These are phyloP conservation scores for Chlorops oryzae DNA, from an alignment of 1,140 invertebrate species.

Conservation along the genomic window DNA sequence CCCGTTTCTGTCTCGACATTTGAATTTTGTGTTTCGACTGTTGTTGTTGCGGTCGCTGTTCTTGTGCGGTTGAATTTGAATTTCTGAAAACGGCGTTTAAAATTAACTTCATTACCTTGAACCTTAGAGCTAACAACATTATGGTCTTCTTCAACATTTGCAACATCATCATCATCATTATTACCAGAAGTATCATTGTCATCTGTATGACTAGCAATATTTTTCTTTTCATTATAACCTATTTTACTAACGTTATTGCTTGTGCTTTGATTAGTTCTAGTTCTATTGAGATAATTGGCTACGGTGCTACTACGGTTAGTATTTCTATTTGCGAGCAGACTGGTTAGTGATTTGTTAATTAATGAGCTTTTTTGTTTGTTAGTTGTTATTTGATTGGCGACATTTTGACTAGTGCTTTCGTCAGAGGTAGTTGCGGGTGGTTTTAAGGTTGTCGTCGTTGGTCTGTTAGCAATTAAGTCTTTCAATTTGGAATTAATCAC, in stretches of 20 bases:
- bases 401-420: constrained; percentile 1
- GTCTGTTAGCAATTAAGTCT: background rate
- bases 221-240: constrained; percentile 14
- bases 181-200: constrained; percentile 13
- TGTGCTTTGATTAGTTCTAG: constrained; percentile 24
- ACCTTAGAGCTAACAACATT: constrained; percentile 19
- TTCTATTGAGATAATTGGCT: constrained; percentile 34
- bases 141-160: constrained; percentile 15
- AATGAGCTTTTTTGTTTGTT: constrained; percentile 11
- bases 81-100: constrained; percentile 48
- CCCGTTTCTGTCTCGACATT: constrained; percentile 6
- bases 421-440: no score
- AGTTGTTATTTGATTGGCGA: constrained; percentile 12
- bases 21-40: constrained; percentile 15
- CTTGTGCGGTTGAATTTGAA: constrained; percentile 41
- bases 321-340: constrained; percentile 11
- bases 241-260: constrained; percentile 6
- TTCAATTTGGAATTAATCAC: constrained; percentile 8
- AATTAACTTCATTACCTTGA: constrained; percentile 26
- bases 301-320: constrained; percentile 40
- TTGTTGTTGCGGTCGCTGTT: constrained; percentile 18
- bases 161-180: constrained; percentile 16
- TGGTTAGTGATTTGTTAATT: constrained; percentile 23
- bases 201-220: constrained; percentile 1
- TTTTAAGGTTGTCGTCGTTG: background rate